Percentiles rank a stretch among this genome's conserved stretches.
These are phyloP conservation scores for Agrilus biguttatus DNA, from an alignment of 2,888 invertebrate genomes.

Conservation along the genomic window DNA sequence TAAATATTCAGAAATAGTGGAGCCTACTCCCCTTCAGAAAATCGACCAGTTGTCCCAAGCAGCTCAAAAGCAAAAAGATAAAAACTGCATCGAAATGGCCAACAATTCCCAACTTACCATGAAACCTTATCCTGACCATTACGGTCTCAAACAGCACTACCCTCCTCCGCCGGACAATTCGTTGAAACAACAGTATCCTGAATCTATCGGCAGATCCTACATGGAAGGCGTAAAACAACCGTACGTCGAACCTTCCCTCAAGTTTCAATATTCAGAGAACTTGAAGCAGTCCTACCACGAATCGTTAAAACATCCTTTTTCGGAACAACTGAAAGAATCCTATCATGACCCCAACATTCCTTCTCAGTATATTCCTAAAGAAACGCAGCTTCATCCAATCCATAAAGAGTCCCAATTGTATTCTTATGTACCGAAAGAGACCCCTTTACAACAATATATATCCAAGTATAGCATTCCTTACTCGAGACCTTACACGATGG, in stretches of 20 bases:
- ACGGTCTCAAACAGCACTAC: conserved; percentile 18
- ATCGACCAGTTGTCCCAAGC: conserved; percentile 17
- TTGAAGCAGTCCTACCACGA: no score
- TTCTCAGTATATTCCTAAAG: conserved; percentile 21
- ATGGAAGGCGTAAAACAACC: no score
- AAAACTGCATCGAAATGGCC: conserved; percentile 24
- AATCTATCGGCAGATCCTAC: no score
- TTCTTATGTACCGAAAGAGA: conserved; percentile 9
- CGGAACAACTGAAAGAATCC: conserved; percentile 6
- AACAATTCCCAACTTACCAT: conserved; percentile 17
- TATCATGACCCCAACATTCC: conserved; percentile 13
- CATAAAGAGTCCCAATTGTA: conserved; percentile 8
- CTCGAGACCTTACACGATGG: conserved; percentile 9
- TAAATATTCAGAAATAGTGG: conserved; percentile 27
- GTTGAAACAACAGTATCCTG: conserved; percentile 3
- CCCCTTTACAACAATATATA: conserved; percentile 8
- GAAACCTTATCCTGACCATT: conserved; percentile 9
- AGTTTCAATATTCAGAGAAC: no score
- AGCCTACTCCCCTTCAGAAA: conserved; percentile 10
- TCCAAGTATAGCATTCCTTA: conserved; percentile 14
- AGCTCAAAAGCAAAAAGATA: conserved; percentile 23
- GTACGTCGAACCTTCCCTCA: no score
- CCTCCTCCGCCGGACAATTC: conserved; percentile 13
- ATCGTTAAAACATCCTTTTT: no score
- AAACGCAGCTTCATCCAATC: conserved; percentile 16